These are phyloP conservation scores for Drosophila biarmipes DNA, from an alignment of 1,140 invertebrate species.

Conservation along the genomic window DNA sequence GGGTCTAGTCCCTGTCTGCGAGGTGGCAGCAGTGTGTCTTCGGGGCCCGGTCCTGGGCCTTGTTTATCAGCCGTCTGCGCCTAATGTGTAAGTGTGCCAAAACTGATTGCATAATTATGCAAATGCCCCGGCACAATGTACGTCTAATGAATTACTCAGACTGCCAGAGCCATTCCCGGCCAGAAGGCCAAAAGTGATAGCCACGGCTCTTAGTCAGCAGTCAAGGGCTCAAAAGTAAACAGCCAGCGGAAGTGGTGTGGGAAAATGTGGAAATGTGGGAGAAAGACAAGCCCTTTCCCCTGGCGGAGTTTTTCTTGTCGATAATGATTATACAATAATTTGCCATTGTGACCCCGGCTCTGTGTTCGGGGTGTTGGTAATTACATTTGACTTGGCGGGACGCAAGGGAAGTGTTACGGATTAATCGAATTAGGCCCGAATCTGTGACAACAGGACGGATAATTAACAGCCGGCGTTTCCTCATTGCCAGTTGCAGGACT, in stretches of 20 bases:
- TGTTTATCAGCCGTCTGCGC: conserved; percentile 78
- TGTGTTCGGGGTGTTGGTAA: conserved; percentile 36
- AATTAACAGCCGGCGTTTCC: conserved; percentile 48
- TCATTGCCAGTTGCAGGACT: conserved; percentile 24
- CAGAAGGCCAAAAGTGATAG: conserved; percentile 34
- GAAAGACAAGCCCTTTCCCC: not conserved
- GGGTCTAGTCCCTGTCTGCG: conserved; percentile 79
- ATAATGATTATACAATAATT: conserved; percentile 75
- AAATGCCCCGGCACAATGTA: conserved; percentile 73
- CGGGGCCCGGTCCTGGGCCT: conserved; percentile 21
- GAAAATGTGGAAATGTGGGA: not conserved
- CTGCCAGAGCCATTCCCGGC: not conserved
- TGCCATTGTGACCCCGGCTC: conserved; percentile 53
- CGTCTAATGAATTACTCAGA: conserved; percentile 76
- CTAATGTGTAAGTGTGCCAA: conserved; percentile 81
- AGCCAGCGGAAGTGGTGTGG: not conserved
- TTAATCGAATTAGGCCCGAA: conserved; percentile 58
- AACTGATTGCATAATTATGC: conserved; percentile 83
- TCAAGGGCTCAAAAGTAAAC: conserved; percentile 24
- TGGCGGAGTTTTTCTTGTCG: conserved; percentile 14
- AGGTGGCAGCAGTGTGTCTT: conserved; percentile 24
- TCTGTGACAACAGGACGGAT: conserved; percentile 26
- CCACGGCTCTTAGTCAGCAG: conserved; percentile 41
- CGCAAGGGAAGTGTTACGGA: conserved; percentile 26
- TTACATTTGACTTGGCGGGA: conserved; percentile 40